Evolutionary conservation across 1,140 invertebrate species (phyloP).

Genomic region (Centruroides sculpturatus): DNA sequence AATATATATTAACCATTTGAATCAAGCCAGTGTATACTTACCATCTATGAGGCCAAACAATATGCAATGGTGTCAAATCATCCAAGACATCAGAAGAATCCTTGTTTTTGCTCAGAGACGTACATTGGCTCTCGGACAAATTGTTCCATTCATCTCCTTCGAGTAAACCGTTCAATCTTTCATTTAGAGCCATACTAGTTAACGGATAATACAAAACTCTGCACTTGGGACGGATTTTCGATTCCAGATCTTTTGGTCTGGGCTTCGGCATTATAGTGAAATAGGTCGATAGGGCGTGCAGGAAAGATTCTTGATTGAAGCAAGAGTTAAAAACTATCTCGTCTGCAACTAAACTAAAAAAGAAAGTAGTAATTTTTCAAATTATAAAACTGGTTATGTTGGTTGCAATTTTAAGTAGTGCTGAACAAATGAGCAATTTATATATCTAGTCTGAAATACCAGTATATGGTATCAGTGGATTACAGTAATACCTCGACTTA

Average conservation of each 20-base stretch:
- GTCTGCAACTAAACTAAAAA: slow-evolving; percentile 50
- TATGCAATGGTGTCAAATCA: slow-evolving; percentile 33
- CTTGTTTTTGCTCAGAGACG: neutral
- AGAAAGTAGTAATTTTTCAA: slow-evolving; percentile 13
- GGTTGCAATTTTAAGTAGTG: too few relatives aligned
- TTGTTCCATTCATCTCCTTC: too few relatives aligned
- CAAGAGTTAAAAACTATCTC: slow-evolving; percentile 54
- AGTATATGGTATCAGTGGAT: too few relatives aligned
- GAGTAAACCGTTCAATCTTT: too few relatives aligned
- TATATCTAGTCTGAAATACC: too few relatives aligned
- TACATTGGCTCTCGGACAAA: too few relatives aligned
- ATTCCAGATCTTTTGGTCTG: slow-evolving; percentile 36
- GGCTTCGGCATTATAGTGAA: slow-evolving; percentile 51
- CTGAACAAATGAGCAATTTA: too few relatives aligned
- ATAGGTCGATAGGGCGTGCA: slow-evolving; percentile 43
- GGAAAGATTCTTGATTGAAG: slow-evolving; percentile 51
- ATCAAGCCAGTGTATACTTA: slow-evolving; percentile 22
- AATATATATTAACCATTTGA: neutral
- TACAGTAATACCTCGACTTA: too few relatives aligned
- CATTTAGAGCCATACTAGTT: too few relatives aligned
- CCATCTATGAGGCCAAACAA: slow-evolving; percentile 64
- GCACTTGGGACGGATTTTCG: slow-evolving; percentile 43
- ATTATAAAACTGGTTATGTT: too few relatives aligned
- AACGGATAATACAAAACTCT: slow-evolving; percentile 48
- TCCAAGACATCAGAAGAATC: slow-evolving; percentile 5